phyloP scores from a whole-genome alignment of 1,140 invertebrate genomes.

The Diabrotica virgifera region DNA sequence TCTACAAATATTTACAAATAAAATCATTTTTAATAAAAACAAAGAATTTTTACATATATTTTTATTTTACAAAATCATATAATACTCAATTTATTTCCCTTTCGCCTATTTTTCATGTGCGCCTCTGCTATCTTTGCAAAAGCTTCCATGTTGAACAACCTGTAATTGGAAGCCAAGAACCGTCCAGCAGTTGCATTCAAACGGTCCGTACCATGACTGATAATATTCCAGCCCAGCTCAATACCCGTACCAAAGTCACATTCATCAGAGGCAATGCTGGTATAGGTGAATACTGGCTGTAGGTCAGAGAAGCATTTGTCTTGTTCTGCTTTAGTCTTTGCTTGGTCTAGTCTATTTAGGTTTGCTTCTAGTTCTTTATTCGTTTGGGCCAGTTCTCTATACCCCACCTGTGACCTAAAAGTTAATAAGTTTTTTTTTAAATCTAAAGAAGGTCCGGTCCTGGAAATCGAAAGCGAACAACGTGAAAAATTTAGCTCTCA shows the following conservation, averaged over 20 bases:
- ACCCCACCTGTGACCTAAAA: constrained; percentile 42
- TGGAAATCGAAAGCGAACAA: not conserved
- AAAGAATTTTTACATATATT: no score
- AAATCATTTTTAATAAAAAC: no score
- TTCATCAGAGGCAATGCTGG: constrained; percentile 89
- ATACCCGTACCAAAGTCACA: constrained; percentile 91
- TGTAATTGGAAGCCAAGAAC: constrained; percentile 74
- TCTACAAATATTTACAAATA: no score
- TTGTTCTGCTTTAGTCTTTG: constrained; percentile 58
- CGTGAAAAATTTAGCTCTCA: no score
- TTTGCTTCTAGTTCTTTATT: constrained; percentile 64
- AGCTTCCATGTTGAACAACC: constrained; percentile 66
- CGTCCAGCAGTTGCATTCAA: constrained; percentile 65
- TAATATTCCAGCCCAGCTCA: constrained; percentile 83
- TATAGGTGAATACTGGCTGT: constrained; percentile 73
- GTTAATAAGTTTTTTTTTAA: no score
- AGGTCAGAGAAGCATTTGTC: constrained; percentile 60
- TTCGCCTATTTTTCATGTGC: constrained; percentile 62
- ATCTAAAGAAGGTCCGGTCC: not conserved
- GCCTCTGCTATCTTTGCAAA: constrained; percentile 73
- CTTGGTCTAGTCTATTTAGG: constrained; percentile 63
- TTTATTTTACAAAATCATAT: constrained; percentile 21
- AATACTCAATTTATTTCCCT: constrained; percentile 45
- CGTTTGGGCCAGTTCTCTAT: constrained; percentile 37
- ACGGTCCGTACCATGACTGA: constrained; percentile 67